phyloP scores from a whole-genome alignment of 2,797 vertebrate species.

The Peromyscus aztecus region DNA sequence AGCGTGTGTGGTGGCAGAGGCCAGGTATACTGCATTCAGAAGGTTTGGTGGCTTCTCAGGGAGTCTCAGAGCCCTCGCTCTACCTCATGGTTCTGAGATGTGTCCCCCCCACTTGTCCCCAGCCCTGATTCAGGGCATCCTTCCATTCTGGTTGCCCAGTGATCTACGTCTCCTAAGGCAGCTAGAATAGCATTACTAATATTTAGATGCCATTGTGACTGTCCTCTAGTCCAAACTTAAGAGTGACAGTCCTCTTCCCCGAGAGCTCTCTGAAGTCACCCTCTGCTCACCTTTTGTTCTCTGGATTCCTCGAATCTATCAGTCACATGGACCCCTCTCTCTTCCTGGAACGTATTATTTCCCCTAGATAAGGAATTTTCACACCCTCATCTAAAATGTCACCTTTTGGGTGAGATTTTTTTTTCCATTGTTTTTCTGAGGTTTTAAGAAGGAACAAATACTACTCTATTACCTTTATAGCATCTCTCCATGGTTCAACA shows the following conservation, averaged over 20 bases:
- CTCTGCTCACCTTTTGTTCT: background rate
- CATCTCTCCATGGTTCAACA: background rate
- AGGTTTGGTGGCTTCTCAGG: background rate
- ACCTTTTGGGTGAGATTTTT: background rate
- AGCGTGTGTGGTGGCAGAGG: background rate
- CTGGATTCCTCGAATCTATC: background rate
- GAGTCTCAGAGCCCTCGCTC: no score
- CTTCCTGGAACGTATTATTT: background rate
- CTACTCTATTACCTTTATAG: background rate
- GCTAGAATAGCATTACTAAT: background rate
- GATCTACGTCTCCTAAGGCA: background rate
- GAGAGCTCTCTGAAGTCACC: background rate
- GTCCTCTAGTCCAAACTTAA: no score
- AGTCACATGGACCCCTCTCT: background rate
- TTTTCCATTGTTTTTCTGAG: background rate
- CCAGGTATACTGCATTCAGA: background rate
- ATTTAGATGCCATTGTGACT: accelerated
- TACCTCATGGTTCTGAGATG: accelerated
- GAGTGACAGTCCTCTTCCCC: background rate
- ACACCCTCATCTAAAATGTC: background rate
- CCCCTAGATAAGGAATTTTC: background rate
- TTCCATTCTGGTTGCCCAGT: background rate
- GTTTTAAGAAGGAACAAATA: background rate
- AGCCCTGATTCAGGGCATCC: background rate
- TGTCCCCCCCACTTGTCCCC: accelerated